Evolutionary conservation across 2,797 vertebrate genomes (phyloP).

Genomic region (Ceryle rudis): DNA sequence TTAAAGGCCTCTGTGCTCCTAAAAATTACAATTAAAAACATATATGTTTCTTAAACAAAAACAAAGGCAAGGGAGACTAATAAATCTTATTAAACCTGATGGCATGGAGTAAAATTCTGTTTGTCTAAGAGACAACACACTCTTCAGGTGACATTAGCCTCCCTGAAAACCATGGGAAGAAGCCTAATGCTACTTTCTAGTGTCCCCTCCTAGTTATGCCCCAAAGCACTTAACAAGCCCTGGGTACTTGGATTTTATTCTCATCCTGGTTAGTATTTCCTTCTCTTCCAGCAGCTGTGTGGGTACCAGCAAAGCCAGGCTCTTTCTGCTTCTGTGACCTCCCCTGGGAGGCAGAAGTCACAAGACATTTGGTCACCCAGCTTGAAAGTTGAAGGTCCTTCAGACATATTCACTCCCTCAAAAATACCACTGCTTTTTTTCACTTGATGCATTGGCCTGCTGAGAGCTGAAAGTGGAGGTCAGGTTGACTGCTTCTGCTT

Average conservation of each 20-base stretch:
- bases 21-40: conserved; percentile 7
- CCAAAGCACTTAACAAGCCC: not conserved
- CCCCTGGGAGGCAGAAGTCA: not conserved
- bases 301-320: not conserved
- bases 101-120: not conserved
- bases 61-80: not conserved
- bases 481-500: not conserved
- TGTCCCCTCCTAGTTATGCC: not conserved
- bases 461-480: not conserved
- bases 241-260: not conserved
- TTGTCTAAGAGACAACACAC: not conserved
- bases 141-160: not conserved
- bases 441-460: not conserved
- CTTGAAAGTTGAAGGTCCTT: not conserved
- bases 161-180: not conserved
- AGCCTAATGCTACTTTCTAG: not conserved
- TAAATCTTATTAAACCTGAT: not conserved
- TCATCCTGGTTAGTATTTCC: not conserved
- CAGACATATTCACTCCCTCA: not conserved
- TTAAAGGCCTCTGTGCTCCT: not conserved
- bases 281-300: not conserved
- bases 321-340: not conserved
- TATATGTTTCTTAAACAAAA: not conserved
- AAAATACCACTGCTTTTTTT: not conserved
- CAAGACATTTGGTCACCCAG: not conserved